Evolutionary conservation across 2,888 invertebrate species (phyloP).

Genomic region (Junonia oenone): DNA sequence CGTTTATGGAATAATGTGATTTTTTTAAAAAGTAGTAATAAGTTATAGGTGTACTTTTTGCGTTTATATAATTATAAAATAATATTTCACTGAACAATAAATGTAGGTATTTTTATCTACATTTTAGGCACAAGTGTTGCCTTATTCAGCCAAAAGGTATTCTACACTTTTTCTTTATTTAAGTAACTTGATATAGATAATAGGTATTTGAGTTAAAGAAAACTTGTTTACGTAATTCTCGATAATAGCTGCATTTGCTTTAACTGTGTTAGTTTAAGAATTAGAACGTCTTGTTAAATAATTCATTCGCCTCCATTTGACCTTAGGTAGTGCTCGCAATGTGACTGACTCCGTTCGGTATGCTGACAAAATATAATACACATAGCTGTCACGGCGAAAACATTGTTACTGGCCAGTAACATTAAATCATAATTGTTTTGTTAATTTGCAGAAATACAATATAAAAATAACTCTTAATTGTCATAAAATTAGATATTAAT

Average conservation of each 20-base stretch:
- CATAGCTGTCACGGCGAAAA: neutral
- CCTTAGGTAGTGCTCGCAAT: constrained; percentile 35
- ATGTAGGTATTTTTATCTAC: no score
- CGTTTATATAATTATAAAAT: no score
- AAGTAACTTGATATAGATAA: neutral
- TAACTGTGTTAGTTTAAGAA: constrained; percentile 16
- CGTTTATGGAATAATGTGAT: no score
- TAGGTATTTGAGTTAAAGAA: neutral
- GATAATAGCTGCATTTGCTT: neutral
- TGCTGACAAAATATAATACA: constrained; percentile 29
- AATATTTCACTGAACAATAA: no score
- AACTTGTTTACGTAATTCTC: neutral
- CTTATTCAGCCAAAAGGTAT: neutral
- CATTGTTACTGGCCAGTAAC: neutral
- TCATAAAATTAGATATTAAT: no score
- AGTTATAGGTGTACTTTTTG: no score
- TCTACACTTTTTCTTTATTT: neutral
- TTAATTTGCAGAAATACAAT: no score
- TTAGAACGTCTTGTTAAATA: constrained; percentile 27
- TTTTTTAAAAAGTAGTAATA: no score
- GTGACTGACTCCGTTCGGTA: constrained; percentile 33
- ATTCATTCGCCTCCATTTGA: constrained; percentile 41
- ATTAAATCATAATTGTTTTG: neutral
- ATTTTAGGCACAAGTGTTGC: no score
- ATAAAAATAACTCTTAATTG: no score